These are phyloP conservation scores for Protodeltote pygarga DNA, from an alignment of 2,888 invertebrate species.

Conservation along the genomic window DNA sequence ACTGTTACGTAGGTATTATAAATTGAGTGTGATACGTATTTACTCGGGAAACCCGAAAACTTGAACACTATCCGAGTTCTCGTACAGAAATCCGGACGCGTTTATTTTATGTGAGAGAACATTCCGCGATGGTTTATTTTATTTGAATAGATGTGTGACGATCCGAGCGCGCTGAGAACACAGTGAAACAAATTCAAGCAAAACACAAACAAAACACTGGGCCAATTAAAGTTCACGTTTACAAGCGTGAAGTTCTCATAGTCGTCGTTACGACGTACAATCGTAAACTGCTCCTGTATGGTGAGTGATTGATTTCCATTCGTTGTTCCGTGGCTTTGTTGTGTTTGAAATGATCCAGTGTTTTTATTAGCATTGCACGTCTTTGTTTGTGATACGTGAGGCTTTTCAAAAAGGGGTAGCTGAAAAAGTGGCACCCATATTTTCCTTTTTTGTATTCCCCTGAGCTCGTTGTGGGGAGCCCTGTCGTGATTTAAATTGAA, in stretches of 20 bases:
- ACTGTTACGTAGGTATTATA: not conserved
- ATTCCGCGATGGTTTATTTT: constrained; percentile 24
- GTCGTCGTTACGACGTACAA: constrained; percentile 25
- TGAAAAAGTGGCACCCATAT: constrained; percentile 28
- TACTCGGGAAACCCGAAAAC: constrained; percentile 27
- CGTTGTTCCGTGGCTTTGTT: constrained; percentile 40
- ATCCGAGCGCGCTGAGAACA: constrained; percentile 5
- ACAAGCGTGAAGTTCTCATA: constrained; percentile 40
- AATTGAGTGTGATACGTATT: constrained; percentile 6
- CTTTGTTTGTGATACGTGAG: constrained; percentile 41
- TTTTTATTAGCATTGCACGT: constrained; percentile 43
- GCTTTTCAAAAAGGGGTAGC: constrained; percentile 42
- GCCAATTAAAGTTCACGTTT: constrained; percentile 46
- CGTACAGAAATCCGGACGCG: constrained; percentile 23
- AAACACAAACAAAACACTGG: constrained; percentile 40
- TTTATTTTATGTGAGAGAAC: constrained; percentile 34
- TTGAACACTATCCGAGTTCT: constrained; percentile 24
- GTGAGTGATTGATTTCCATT: constrained; percentile 49
- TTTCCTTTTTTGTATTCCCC: constrained; percentile 31
- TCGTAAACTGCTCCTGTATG: constrained; percentile 43
- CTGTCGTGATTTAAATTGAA: constrained; percentile 43
- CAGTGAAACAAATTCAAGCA: constrained; percentile 29
- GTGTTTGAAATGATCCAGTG: constrained; percentile 43
- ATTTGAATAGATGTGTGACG: constrained; percentile 28
- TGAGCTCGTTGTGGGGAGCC: constrained; percentile 22